phyloP scores from a whole-genome alignment of 2,797 vertebrate genomes.

The Acestrorhynchus altus region DNA sequence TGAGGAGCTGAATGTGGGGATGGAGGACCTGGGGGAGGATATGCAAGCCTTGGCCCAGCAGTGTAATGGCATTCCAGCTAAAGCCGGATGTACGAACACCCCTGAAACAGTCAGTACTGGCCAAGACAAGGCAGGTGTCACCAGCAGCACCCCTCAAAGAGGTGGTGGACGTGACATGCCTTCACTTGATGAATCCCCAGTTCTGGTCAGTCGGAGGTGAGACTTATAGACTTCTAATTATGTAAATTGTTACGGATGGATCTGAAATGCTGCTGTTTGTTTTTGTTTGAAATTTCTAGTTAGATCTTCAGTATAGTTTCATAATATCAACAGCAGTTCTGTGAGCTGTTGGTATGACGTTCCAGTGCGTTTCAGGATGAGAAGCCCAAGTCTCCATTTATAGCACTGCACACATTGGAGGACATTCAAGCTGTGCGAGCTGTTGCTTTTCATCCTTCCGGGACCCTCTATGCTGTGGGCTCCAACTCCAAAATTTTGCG shows the following conservation, averaged over 20 bases:
- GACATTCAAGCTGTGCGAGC: slow-evolving; percentile 96
- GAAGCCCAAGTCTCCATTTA: slow-evolving; percentile 87
- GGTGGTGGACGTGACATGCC: slow-evolving; percentile 75
- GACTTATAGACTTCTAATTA: slow-evolving; percentile 37
- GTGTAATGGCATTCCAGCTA: slow-evolving; percentile 80
- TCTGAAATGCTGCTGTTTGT: not conserved
- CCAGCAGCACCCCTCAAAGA: slow-evolving; percentile 83
- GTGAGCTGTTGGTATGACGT: slow-evolving; percentile 22
- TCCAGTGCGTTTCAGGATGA: slow-evolving; percentile 73
- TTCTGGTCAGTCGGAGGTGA: slow-evolving; percentile 82
- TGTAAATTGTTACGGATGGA: not conserved
- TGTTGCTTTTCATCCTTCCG: slow-evolving; percentile 94
- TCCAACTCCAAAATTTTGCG: slow-evolving; percentile 98
- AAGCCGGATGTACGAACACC: slow-evolving; percentile 58
- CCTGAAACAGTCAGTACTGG: slow-evolving; percentile 67
- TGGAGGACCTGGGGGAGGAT: slow-evolving; percentile 90
- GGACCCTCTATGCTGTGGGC: slow-evolving; percentile 91
- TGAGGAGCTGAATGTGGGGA: slow-evolving; percentile 93
- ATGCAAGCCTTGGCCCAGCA: slow-evolving; percentile 81
- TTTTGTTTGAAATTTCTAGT: not conserved
- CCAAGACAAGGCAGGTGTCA: slow-evolving; percentile 69
- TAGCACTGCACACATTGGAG: slow-evolving; percentile 89
- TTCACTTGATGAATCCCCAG: slow-evolving; percentile 85
- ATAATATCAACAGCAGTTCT: not conserved
- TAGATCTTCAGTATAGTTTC: not conserved